Conservation (phyloP, 2,797 vertebrate genomes). For the Microhierax caerulescens region DNA sequence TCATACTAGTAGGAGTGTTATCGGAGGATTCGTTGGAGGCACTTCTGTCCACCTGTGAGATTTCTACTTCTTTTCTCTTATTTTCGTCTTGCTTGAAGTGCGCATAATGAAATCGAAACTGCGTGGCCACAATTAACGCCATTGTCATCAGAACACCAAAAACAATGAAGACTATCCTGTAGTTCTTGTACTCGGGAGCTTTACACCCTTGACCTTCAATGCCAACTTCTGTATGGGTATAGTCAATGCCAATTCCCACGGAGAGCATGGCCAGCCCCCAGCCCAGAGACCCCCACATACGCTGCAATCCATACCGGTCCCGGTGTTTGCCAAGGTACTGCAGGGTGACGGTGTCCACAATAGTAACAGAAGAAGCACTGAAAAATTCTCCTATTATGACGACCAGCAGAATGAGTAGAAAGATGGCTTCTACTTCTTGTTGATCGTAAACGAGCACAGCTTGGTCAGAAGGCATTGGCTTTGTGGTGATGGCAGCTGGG, state of each 20-base stretch:
- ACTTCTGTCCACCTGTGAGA: constrained; percentile 71
- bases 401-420: constrained; percentile 91
- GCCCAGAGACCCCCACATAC: constrained; percentile 98
- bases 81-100: constrained; percentile 70
- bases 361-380: constrained; percentile 94
- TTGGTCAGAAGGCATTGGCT: constrained; percentile 54
- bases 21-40: constrained; percentile 62
- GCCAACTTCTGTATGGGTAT: constrained; percentile 79
- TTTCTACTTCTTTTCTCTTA: constrained; percentile 72
- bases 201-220: constrained; percentile 83
- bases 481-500: constrained; percentile 41
- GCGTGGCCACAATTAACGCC: constrained; percentile 89
- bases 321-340: constrained; percentile 92
- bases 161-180: constrained; percentile 92
- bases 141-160: constrained; percentile 94
- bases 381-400: constrained; percentile 97
- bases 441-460: constrained; percentile 82
- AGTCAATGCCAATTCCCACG: constrained; percentile 95
- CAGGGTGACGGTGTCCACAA: constrained; percentile 94
- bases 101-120: constrained; percentile 88
- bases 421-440: constrained; percentile 87
- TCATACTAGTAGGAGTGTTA: constrained; percentile 63
- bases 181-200: constrained; percentile 88
- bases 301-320: constrained; percentile 93
- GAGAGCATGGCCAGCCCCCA: constrained; percentile 97